These are phyloP conservation scores for Microchirus variegatus DNA, from an alignment of 2,797 vertebrate species.

Conservation along the genomic window DNA sequence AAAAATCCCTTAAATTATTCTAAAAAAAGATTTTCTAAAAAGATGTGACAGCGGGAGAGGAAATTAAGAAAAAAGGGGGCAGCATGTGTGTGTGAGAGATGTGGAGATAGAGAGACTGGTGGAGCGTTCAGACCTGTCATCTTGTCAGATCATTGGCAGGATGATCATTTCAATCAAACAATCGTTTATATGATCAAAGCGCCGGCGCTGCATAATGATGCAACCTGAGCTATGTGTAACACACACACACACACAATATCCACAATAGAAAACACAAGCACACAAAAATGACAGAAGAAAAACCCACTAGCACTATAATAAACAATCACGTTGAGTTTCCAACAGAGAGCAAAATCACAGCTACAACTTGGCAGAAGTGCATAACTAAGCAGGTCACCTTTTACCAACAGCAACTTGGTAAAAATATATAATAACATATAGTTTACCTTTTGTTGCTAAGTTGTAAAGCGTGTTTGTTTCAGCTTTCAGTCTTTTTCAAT, in stretches of 20 bases:
- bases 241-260: constrained; percentile 12
- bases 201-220: constrained; percentile 22
- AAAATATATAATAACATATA: no score
- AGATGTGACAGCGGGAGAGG: constrained; percentile 7
- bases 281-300: no score
- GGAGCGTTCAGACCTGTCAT: constrained; percentile 33
- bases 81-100: constrained; percentile 7
- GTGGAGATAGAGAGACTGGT: constrained; percentile 19
- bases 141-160: constrained; percentile 31
- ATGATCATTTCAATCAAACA: constrained; percentile 32
- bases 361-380: no score
- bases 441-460: no score
- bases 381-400: no score
- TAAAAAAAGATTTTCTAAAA: background rate
- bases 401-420: no score
- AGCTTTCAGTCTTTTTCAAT: no score
- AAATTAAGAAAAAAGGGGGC: background rate
- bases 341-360: no score
- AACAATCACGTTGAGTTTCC: no score
- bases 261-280: no score
- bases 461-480: no score
- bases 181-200: constrained; percentile 20
- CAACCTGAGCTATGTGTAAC: constrained; percentile 9
- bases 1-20: constrained; percentile 10
- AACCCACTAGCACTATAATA: no score